Conservation (phyloP, 2,797 vertebrate species). For the Natrix natrix region DNA sequence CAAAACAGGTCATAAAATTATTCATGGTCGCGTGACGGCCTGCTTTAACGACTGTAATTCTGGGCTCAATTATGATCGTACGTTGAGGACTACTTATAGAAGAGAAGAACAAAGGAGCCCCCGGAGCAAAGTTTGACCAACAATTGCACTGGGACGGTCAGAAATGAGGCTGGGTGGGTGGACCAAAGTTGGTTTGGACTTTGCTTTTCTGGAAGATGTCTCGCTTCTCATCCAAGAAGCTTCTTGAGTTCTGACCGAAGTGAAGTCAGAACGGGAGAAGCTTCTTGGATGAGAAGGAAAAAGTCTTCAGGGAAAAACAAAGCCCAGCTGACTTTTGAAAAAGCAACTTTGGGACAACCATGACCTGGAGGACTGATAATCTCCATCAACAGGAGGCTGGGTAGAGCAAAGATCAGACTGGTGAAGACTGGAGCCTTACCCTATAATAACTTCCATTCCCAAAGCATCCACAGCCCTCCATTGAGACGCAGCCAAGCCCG, state of each 20-base stretch:
- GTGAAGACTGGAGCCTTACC: slow-evolving; percentile 56
- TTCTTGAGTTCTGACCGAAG: too few relatives aligned
- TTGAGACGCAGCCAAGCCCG: slow-evolving; percentile 72
- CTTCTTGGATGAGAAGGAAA: not conserved
- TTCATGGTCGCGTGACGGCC: too few relatives aligned
- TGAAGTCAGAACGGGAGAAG: not conserved
- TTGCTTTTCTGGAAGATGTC: too few relatives aligned
- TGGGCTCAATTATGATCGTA: too few relatives aligned
- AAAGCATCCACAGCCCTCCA: slow-evolving; percentile 79
- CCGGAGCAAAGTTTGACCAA: not conserved
- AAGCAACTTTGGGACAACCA: not conserved
- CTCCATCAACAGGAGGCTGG: not conserved
- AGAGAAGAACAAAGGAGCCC: not conserved
- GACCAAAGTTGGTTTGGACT: not conserved
- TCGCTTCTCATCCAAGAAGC: too few relatives aligned
- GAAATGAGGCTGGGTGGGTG: not conserved
- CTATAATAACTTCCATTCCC: slow-evolving; percentile 74
- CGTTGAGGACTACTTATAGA: too few relatives aligned
- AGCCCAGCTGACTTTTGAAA: not conserved
- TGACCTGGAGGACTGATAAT: not conserved
- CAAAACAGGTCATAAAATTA: too few relatives aligned
- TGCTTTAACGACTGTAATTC: too few relatives aligned
- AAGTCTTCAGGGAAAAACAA: not conserved
- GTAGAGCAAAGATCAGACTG: not conserved
- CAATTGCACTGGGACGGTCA: not conserved